Conservation (phyloP, 2,113 vertebrate genomes). For the Channa maculata region DNA sequence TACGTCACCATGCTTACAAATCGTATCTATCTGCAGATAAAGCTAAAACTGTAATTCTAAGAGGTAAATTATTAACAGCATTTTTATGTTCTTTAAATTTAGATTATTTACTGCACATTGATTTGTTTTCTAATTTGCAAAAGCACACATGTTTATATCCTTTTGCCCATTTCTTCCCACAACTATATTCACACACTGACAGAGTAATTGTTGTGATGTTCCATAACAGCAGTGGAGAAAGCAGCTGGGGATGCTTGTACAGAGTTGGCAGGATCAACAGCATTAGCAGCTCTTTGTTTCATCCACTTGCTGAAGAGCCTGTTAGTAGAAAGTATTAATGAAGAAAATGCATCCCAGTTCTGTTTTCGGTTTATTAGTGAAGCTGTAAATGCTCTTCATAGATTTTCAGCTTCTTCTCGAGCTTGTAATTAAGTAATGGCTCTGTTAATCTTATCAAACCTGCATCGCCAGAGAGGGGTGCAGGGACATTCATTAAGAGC, state of each 20-base stretch:
- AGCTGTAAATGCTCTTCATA: slow-evolving; percentile 67
- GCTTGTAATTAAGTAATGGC: slow-evolving; percentile 78
- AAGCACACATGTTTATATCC: not conserved
- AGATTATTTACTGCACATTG: too few species aligned
- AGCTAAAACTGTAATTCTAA: too few species aligned
- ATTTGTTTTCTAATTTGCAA: not conserved
- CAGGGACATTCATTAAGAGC: slow-evolving; percentile 35
- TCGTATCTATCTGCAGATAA: too few species aligned
- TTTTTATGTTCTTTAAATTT: too few species aligned
- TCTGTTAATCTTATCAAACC: slow-evolving; percentile 70
- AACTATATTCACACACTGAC: slow-evolving; percentile 1
- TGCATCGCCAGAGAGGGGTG: slow-evolving; percentile 25
- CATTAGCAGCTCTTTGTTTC: slow-evolving; percentile 27
- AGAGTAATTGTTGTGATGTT: slow-evolving; percentile 11
- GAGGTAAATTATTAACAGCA: too few species aligned
- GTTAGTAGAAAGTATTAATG: slow-evolving; percentile 57
- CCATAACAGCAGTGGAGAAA: slow-evolving; percentile 9
- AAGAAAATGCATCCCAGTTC: slow-evolving; percentile 42
- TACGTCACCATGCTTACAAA: too few species aligned
- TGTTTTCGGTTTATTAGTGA: slow-evolving; percentile 51
- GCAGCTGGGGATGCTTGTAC: slow-evolving; percentile 8
- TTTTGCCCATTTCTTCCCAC: not conserved
- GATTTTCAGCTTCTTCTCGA: slow-evolving; percentile 64
- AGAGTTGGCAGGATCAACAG: slow-evolving; percentile 20
- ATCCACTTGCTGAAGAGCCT: slow-evolving; percentile 49